phyloP scores from a whole-genome alignment of 2,797 vertebrate genomes.

The Pitangus sulphuratus region DNA sequence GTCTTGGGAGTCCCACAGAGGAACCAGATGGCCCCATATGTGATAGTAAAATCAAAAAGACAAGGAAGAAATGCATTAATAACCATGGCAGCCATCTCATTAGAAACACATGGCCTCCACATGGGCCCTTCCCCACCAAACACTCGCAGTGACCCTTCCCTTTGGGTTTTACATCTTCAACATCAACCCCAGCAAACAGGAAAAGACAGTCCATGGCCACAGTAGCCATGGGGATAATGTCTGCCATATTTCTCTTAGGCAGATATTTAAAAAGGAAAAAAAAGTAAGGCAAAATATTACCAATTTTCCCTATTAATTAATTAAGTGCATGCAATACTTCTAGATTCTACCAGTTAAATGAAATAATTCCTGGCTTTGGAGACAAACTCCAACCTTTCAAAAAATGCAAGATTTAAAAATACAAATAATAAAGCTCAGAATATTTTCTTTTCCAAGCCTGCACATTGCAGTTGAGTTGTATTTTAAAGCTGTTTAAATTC shows the following conservation, averaged over 20 bases:
- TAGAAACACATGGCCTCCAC: background rate
- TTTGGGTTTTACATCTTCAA: background rate
- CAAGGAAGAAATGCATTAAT: background rate
- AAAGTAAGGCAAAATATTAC: background rate
- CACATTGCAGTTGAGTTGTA: background rate
- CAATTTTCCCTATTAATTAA: background rate
- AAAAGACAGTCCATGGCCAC: background rate
- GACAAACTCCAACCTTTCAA: background rate
- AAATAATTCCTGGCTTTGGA: background rate
- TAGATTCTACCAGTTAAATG: background rate
- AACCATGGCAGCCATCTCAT: background rate
- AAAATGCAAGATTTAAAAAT: background rate
- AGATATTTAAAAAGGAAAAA: background rate
- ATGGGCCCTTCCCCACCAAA: background rate
- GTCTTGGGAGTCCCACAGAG: constrained; percentile 54
- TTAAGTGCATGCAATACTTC: background rate
- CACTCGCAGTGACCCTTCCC: background rate
- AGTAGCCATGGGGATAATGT: rapidly evolving
- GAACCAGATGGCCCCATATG: constrained; percentile 56
- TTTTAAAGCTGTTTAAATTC: background rate
- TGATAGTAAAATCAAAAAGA: background rate
- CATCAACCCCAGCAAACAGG: background rate
- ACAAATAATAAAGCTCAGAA: background rate
- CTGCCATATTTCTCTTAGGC: background rate
- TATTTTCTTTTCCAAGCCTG: background rate